Base-by-base conservation (phyloP, 2,888 invertebrate genomes). In the Melanotus villosus region DNA sequence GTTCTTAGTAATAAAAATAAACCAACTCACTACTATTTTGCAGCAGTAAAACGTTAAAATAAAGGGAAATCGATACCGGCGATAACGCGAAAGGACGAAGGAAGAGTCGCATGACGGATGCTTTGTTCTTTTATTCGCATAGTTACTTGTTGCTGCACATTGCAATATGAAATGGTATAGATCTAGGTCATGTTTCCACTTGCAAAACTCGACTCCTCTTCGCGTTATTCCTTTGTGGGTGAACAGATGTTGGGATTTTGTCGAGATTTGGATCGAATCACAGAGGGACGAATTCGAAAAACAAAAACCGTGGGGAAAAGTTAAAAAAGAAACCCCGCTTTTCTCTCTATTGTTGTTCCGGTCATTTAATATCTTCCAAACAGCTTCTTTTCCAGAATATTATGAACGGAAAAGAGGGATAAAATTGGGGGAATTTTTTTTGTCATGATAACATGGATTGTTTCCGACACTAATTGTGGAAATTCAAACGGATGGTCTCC, bases 91-190 rank as follows among this genome's bases (percentile, higher is more conserved):
- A 64, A 52, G 54, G 54, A 54, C 54, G 54, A 38, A 23, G 62
- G 36, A 63, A 63, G 47, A 64, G 52, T 52, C 43, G 32, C 32
- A 50, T 52, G 47, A 64, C 26, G 64, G 18, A 52, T 36, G 52
- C 30, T 43, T 60, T 60, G 45, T 60, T 45, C 47, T 34, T 36
- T 45, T 34, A 47, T 62, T 38, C 50, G 14, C 14, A 47, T 59
- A 47, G 23, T 64, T 64, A 64, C 64, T 64, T 64, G 64, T 64
- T 64, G 62, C 62, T 62, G 64, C 64, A 64, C 26, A 23, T 52
- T 52, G 63, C 52, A 41, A 30, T 52, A 26, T 63, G 52, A 26
- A 50, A 52, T 36, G 18, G 36, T 38, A 34, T 18, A 56, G 23
- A 56, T 56, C 3, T 56, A 38, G 56, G 56, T 56, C 56, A 56